Conservation (phyloP, 1,140 invertebrate genomes). For the Hypothenemus hampei region DNA sequence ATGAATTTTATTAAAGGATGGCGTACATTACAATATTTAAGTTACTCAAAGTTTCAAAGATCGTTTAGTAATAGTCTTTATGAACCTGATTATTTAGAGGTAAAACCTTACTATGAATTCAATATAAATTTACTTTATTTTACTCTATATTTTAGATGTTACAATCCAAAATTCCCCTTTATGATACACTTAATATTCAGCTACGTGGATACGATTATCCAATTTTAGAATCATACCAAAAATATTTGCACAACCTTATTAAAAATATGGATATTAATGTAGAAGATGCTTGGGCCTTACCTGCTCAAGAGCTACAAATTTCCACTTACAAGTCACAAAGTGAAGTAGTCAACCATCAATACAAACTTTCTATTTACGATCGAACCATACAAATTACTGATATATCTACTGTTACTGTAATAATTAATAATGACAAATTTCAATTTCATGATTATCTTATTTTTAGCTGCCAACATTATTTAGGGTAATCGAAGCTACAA, state of each 20-base stretch:
- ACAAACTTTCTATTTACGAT: constrained; percentile 69
- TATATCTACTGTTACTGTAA: constrained; percentile 36
- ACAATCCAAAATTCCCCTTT: constrained; percentile 64
- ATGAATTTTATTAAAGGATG: too few species aligned
- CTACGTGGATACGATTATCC: constrained; percentile 78
- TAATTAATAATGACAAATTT: background rate
- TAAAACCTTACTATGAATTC: constrained; percentile 2
- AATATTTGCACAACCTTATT: constrained; percentile 67
- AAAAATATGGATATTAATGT: constrained; percentile 70
- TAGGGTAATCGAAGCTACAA: constrained; percentile 61
- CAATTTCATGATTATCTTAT: background rate
- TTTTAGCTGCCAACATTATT: constrained; percentile 57
- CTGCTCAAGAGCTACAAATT: constrained; percentile 62
- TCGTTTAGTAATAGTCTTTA: too few species aligned
- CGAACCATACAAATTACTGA: constrained; percentile 63
- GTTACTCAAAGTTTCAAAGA: too few species aligned
- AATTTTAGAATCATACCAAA: constrained; percentile 73
- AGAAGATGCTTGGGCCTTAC: constrained; percentile 70
- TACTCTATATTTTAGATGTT: background rate
- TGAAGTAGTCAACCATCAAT: constrained; percentile 61
- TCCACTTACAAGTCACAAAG: constrained; percentile 64
- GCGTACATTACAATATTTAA: too few species aligned
- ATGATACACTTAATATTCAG: constrained; percentile 70
- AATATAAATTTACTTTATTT: background rate
- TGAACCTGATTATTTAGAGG: constrained; percentile 22